Percentiles rank a stretch among this genome's conserved stretches.
These are phyloP conservation scores for Micromesistius poutassou DNA, from an alignment of 2,797 vertebrate species.

Conservation along the genomic window DNA sequence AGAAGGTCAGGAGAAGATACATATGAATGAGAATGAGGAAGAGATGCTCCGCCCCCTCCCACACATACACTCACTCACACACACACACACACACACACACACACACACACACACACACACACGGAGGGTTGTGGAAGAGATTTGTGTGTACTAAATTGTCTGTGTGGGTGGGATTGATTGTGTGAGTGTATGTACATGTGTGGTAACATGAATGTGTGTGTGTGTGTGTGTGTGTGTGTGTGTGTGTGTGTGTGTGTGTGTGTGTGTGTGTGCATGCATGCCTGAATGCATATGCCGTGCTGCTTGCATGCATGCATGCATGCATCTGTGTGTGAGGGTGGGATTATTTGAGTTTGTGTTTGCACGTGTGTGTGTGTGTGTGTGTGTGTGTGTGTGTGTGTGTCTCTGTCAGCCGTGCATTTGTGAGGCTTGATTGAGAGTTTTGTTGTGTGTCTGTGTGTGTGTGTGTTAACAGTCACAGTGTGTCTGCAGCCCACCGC, in stretches of 20 bases:
- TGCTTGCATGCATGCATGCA: neutral
- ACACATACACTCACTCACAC: neutral
- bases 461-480: conserved; percentile 36
- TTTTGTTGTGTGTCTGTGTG: neutral
- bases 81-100: neutral
- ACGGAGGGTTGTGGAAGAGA: too few species aligned
- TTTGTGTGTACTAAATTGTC: too few species aligned
- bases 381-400: neutral
- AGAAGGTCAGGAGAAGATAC: conserved; percentile 59
- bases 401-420: neutral
- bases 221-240: too few species aligned
- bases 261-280: too few species aligned
- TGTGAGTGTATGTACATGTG: too few species aligned
- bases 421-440: conserved; percentile 4
- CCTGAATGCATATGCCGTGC: too few species aligned
- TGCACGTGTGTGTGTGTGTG: neutral
- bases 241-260: too few species aligned
- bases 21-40: conserved; percentile 47
- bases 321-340: neutral
- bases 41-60: conserved; percentile 24
- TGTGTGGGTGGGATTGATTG: too few species aligned
- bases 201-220: too few species aligned
- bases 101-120: neutral
- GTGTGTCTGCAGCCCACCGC: conserved; percentile 61
- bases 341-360: neutral